phyloP scores from a whole-genome alignment of 2,888 invertebrate genomes.

The Pseudanteris insignis region DNA sequence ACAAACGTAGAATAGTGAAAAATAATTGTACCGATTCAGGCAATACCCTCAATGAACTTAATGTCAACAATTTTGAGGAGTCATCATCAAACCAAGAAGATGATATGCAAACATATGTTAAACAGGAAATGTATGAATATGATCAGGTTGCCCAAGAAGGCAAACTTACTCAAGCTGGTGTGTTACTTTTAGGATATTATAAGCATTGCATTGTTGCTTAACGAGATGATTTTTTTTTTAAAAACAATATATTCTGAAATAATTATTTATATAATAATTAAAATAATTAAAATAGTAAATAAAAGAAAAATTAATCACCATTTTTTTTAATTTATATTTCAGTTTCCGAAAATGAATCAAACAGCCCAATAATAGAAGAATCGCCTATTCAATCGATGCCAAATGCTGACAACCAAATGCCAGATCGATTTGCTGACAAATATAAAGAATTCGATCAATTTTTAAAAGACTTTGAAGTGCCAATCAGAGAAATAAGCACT shows the following conservation, averaged over 20 bases:
- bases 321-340: slow-evolving; percentile 1
- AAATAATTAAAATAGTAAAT: no score
- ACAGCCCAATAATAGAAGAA: slow-evolving; percentile 3
- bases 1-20: slow-evolving; percentile 52
- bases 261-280: no score
- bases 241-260: no score
- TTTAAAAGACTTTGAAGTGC: slow-evolving; percentile 55
- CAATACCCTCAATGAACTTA: slow-evolving; percentile 48
- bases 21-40: slow-evolving; percentile 61
- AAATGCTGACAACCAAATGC: slow-evolving; percentile 13
- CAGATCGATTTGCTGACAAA: slow-evolving; percentile 52
- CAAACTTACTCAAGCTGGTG: slow-evolving; percentile 43
- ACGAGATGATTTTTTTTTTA: no score
- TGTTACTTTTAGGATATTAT: background rate
- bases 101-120: slow-evolving; percentile 26
- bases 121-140: slow-evolving; percentile 51
- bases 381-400: background rate
- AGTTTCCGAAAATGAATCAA: slow-evolving; percentile 22
- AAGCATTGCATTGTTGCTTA: no score
- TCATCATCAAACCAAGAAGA: slow-evolving; percentile 33
- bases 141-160: slow-evolving; percentile 54
- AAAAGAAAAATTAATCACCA: no score
- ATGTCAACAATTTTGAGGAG: slow-evolving; percentile 38
- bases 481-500: slow-evolving; percentile 39
- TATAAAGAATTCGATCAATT: slow-evolving; percentile 58